phyloP scores from a whole-genome alignment of 2,797 vertebrate species.

The Phoebastria nigripes region DNA sequence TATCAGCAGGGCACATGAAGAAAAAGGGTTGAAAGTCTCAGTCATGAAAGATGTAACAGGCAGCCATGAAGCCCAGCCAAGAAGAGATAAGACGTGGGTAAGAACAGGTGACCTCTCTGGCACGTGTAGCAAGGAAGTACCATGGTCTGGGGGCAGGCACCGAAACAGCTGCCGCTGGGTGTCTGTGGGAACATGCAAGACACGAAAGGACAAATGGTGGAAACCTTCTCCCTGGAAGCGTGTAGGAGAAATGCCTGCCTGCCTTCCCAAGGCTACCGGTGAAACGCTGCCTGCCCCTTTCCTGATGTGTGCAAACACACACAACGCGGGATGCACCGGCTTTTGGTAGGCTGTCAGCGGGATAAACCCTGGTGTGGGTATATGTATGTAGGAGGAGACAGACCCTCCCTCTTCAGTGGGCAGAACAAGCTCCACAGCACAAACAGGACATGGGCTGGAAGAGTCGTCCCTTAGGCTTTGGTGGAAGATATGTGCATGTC shows the following conservation, averaged over 20 bases:
- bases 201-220: background rate
- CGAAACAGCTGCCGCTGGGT: background rate
- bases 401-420: background rate
- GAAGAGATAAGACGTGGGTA: background rate
- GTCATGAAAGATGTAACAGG: background rate
- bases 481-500: background rate
- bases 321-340: accelerated
- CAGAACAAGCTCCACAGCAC: background rate
- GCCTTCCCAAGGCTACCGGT: background rate
- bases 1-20: background rate
- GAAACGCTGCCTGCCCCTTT: background rate
- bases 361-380: background rate
- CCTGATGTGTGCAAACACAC: background rate
- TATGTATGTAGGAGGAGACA: background rate
- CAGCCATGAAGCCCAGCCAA: background rate
- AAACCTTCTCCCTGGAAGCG: background rate
- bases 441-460: background rate
- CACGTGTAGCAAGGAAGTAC: background rate
- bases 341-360: background rate
- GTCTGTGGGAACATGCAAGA: background rate
- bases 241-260: background rate
- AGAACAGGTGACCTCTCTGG: background rate
- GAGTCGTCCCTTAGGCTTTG: background rate
- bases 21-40: background rate
- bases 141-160: background rate